These are phyloP conservation scores for Trissolcus basalis DNA, from an alignment of 1,140 invertebrate genomes.

Conservation along the genomic window DNA sequence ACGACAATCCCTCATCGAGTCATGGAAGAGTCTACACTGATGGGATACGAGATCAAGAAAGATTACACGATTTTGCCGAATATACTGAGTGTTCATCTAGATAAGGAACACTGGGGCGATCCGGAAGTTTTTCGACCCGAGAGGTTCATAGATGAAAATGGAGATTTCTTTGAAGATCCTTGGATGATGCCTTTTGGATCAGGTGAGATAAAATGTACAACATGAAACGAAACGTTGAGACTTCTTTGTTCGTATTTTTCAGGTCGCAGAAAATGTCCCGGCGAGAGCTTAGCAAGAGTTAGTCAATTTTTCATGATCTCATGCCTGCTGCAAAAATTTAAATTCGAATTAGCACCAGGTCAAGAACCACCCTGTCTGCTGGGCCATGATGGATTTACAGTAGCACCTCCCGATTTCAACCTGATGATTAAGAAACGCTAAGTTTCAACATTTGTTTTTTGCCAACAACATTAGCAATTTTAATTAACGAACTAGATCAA, in stretches of 20 bases:
- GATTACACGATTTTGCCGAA: constrained; percentile 70
- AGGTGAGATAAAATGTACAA: constrained; percentile 57
- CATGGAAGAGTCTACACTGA: constrained; percentile 65
- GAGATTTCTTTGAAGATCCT: constrained; percentile 73
- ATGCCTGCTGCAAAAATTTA: constrained; percentile 71
- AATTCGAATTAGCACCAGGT: constrained; percentile 63
- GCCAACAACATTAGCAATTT: neutral
- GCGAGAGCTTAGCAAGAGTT: constrained; percentile 73
- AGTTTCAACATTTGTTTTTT: constrained; percentile 1
- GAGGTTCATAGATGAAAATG: constrained; percentile 76
- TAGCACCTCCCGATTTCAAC: constrained; percentile 63
- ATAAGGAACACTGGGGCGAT: constrained; percentile 77
- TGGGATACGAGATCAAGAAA: constrained; percentile 75
- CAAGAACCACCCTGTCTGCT: constrained; percentile 59
- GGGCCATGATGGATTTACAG: constrained; percentile 70
- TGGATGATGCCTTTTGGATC: constrained; percentile 77
- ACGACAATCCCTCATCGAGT: constrained; percentile 72
- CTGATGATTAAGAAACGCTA: constrained; percentile 34
- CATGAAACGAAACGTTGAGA: neutral
- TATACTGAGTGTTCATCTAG: constrained; percentile 72
- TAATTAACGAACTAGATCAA: no score
- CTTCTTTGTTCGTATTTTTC: constrained; percentile 22
- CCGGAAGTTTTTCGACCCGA: constrained; percentile 79
- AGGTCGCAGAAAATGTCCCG: constrained; percentile 72
- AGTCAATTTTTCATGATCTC: constrained; percentile 72